These are phyloP conservation scores for Aricia artaxerxes DNA, from an alignment of 2,888 invertebrate genomes.

Conservation along the genomic window DNA sequence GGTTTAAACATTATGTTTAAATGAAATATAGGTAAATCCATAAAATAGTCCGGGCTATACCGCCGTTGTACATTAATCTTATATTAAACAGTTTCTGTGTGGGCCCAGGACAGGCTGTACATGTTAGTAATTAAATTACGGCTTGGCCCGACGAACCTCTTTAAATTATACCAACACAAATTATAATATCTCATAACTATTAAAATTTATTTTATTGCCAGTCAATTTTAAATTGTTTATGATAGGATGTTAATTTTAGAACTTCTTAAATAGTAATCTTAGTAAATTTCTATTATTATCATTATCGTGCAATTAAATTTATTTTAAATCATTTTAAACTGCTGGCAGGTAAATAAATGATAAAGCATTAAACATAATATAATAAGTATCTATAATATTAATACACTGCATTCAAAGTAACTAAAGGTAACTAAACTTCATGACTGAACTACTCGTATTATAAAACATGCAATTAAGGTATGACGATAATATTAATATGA, in stretches of 20 bases:
- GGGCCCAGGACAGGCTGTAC: slow-evolving; percentile 67
- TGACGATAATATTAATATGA: too few species aligned
- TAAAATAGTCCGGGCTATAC: slow-evolving; percentile 36
- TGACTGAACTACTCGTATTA: too few species aligned
- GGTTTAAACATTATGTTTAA: slow-evolving; percentile 48
- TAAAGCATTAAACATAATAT: too few species aligned
- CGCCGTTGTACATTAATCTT: slow-evolving; percentile 68
- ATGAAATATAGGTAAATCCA: slow-evolving; percentile 2
- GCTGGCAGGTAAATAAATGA: too few species aligned
- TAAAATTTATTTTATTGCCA: neutral
- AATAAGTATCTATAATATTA: too few species aligned
- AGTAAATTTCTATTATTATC: neutral
- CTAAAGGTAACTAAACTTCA: too few species aligned
- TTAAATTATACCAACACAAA: slow-evolving; percentile 62
- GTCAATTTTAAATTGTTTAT: neutral
- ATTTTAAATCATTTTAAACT: too few species aligned
- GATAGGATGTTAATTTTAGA: neutral
- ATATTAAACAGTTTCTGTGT: slow-evolving; percentile 70
- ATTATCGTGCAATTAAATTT: neutral
- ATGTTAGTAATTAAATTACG: slow-evolving; percentile 70
- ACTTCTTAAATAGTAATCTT: neutral
- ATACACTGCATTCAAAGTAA: too few species aligned
- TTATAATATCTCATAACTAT: slow-evolving; percentile 36
- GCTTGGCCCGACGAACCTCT: slow-evolving; percentile 57
- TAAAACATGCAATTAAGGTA: too few species aligned